These are phyloP conservation scores for Tyrannus savana DNA, from an alignment of 2,113 vertebrate genomes.

Conservation along the genomic window DNA sequence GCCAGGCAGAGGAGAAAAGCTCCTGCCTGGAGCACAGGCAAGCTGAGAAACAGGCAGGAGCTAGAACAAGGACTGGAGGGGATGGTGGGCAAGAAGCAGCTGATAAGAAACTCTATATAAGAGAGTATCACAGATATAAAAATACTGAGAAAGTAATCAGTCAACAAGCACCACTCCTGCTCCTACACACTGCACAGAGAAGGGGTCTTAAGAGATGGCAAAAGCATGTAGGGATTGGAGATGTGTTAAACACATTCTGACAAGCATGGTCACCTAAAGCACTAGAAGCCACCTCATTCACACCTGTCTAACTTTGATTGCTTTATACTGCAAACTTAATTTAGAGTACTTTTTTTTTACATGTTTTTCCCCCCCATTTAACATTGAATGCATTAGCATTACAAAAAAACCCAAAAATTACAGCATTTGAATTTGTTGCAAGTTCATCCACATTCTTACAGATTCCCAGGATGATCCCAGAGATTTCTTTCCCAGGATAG, in stretches of 20 bases:
- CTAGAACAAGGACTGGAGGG: fast-evolving
- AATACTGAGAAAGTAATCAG: not conserved
- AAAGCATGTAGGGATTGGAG: not conserved
- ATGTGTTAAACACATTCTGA: not conserved
- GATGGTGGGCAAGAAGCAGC: not conserved
- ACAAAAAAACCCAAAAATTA: not conserved
- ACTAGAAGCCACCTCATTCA: not conserved
- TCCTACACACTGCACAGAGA: not conserved
- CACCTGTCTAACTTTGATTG: not conserved
- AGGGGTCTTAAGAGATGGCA: not conserved
- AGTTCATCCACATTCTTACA: not conserved
- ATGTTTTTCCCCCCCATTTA: not conserved
- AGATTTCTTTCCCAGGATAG: not conserved
- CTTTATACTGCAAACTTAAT: not conserved
- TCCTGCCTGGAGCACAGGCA: not conserved
- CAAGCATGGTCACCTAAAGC: not conserved
- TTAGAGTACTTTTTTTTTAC: not conserved
- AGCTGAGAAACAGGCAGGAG: not conserved
- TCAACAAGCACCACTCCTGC: not conserved
- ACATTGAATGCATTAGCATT: not conserved
- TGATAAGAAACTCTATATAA: not conserved
- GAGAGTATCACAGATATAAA: not conserved
- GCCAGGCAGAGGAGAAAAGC: not conserved
- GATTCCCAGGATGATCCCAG: not conserved
- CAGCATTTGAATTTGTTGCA: not conserved